A percentile compares a stretch with the other conserved stretches of the same genome.
phyloP scores from a whole-genome alignment of 2,888 invertebrate genomes.

The Notocelia uddmanniana region DNA sequence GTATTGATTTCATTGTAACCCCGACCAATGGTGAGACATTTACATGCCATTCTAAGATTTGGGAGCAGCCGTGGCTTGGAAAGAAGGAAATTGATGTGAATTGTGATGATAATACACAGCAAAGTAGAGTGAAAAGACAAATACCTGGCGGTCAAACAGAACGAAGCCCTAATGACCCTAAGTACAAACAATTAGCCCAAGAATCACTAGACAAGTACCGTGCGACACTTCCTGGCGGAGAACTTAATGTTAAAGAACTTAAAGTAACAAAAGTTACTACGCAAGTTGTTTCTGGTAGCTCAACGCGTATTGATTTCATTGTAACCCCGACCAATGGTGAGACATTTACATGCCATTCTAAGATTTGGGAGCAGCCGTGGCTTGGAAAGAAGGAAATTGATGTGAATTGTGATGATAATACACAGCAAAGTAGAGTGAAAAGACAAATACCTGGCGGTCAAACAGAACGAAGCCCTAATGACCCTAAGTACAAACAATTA shows the following conservation, averaged over 20 bases:
- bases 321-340: constrained; percentile 44
- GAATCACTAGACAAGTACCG: constrained; percentile 56
- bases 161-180: constrained; percentile 52
- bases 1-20: constrained; percentile 51
- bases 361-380: constrained; percentile 55
- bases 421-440: constrained; percentile 3
- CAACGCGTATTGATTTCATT: constrained; percentile 52
- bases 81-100: constrained; percentile 8
- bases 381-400: constrained; percentile 50
- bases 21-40: constrained; percentile 28
- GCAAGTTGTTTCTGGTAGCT: constrained; percentile 55
- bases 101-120: constrained; percentile 36
- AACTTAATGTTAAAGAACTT: constrained; percentile 42
- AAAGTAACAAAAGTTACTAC: constrained; percentile 51
- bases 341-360: constrained; percentile 29
- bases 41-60: constrained; percentile 46
- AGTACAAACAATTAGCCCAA: constrained; percentile 51
- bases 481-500: constrained; percentile 47
- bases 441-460: constrained; percentile 8
- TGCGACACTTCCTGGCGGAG: constrained; percentile 38
- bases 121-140: constrained; percentile 6
- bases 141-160: constrained; percentile 37
- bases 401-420: constrained; percentile 49
- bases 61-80: neutral
- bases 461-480: neutral